These are phyloP conservation scores for Cheilosia vulpina DNA, from an alignment of 2,888 invertebrate genomes.

Conservation along the genomic window DNA sequence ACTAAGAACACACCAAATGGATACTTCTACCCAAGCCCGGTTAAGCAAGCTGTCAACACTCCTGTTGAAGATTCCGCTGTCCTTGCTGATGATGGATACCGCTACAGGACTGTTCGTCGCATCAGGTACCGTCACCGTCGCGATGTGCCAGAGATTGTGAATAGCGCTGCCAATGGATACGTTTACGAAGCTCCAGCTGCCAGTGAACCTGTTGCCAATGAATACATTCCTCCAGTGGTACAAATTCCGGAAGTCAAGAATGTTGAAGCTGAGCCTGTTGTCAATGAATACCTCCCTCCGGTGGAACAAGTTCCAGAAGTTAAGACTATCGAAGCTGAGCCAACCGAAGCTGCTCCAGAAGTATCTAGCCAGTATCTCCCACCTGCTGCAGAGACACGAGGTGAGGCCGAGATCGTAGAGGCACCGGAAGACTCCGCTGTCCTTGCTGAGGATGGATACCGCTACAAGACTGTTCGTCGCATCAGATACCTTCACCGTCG, in stretches of 20 bases:
- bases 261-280: not conserved
- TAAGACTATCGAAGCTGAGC: not conserved
- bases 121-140: slow-evolving; percentile 56
- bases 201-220: slow-evolving; percentile 14
- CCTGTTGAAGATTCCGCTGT: slow-evolving; percentile 44
- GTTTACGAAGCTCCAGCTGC: slow-evolving; percentile 38
- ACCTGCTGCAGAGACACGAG: slow-evolving; percentile 24
- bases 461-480: slow-evolving; percentile 51
- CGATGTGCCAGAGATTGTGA: slow-evolving; percentile 56
- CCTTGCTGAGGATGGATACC: too few species aligned
- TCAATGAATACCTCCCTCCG: slow-evolving; percentile 31
- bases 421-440: too few species aligned
- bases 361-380: slow-evolving; percentile 73
- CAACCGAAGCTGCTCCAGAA: slow-evolving; percentile 37
- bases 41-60: slow-evolving; percentile 34
- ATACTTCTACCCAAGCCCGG: slow-evolving; percentile 71
- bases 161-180: slow-evolving; percentile 28
- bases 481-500: slow-evolving; percentile 55
- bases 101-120: slow-evolving; percentile 51
- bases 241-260: slow-evolving; percentile 29
- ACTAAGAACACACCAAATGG: not conserved
- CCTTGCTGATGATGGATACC: slow-evolving; percentile 63
- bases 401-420: slow-evolving; percentile 30
- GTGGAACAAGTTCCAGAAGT: slow-evolving; percentile 42
- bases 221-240: slow-evolving; percentile 35